phyloP scores from a whole-genome alignment of 92 coral and sea anemone genomes.

The Pocillopora meandrina region DNA sequence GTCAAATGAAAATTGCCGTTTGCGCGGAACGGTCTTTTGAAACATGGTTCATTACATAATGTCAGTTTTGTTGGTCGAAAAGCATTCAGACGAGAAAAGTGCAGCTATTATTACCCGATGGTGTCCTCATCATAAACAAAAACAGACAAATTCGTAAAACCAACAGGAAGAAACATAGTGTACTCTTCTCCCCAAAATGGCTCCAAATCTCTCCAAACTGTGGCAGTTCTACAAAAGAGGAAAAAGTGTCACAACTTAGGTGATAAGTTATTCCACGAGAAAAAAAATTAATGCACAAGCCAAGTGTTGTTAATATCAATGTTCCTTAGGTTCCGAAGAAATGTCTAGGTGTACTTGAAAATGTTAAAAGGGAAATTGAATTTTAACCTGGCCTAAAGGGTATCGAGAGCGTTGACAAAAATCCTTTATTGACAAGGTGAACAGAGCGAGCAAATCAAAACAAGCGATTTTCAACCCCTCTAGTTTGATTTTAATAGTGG shows the following conservation, averaged over 20 bases:
- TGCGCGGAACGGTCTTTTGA: not conserved
- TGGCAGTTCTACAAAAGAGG: constrained; percentile 73
- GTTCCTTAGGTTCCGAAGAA: not conserved
- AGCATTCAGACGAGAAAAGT: too few species aligned
- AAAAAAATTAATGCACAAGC: not conserved
- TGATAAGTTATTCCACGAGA: not conserved
- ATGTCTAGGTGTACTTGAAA: too few species aligned
- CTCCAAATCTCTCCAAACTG: constrained; percentile 86
- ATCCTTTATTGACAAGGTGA: too few species aligned
- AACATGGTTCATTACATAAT: too few species aligned
- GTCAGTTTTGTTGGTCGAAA: too few species aligned
- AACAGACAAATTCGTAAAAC: constrained; percentile 77
- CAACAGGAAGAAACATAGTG: constrained; percentile 76
- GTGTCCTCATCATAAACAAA: constrained; percentile 89
- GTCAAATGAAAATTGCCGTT: not conserved
- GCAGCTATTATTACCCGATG: constrained; percentile 62
- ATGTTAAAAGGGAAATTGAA: too few species aligned
- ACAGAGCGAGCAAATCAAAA: too few species aligned
- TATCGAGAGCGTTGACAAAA: too few species aligned
- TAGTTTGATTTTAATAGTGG: too few species aligned
- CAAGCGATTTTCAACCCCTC: too few species aligned
- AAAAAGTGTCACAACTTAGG: not conserved
- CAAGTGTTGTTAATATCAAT: not conserved
- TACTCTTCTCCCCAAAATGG: constrained; percentile 99
- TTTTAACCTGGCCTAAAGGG: too few species aligned